Evolutionary conservation across 1,140 invertebrate species (phyloP), one percentile per base, ranked within the genome.

Genomic region (Wasmannia auropunctata): DNA sequence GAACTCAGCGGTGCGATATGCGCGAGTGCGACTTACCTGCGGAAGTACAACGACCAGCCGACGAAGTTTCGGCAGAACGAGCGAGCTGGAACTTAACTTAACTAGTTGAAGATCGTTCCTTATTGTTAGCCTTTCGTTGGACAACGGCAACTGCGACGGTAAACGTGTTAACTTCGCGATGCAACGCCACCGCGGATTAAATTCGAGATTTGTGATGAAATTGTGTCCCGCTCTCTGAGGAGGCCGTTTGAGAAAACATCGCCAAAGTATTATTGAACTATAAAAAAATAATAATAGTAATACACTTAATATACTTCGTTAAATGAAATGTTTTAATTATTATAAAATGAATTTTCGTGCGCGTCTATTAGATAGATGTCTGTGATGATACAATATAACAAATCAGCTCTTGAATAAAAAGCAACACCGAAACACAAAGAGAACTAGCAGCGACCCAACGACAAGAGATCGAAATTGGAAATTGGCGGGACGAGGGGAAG

Each of bases 61-160:
- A 56, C 67, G 60, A 91, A 93, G 91, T 92, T 93, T 93, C 87
- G 88, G 81, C 77, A 83, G 85, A 89, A 87, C 91, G 90, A 83
- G 91, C 74, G 88, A 86, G 89, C 81, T 88, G 85, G 80, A 94
- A 93, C 92, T 94, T 94, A 92, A 91, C 92, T 89, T 91, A 93
- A 93, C 88, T 94, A 93, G 92, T 91, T 90, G 85, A 63, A 79
- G 89, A 91, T 88, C 89, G 87, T 91, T 91, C 90, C 87, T 91
- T 91, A 93, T 94, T 92, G 92, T 93, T 93, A 92, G 87, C 87
- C 85, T 90, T 88, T 91, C 87, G 80, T 87, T 85, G 90, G 89
- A 90, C 90, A 88, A 77, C 87, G 85, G 80, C 70, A 90, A 88
- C 80, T 83, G 84, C 87, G 67, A 87, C 86, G 75, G 86, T 87